Evolutionary conservation across 2,797 vertebrate genomes (phyloP).

Genomic region (Danio aesculapii): DNA sequence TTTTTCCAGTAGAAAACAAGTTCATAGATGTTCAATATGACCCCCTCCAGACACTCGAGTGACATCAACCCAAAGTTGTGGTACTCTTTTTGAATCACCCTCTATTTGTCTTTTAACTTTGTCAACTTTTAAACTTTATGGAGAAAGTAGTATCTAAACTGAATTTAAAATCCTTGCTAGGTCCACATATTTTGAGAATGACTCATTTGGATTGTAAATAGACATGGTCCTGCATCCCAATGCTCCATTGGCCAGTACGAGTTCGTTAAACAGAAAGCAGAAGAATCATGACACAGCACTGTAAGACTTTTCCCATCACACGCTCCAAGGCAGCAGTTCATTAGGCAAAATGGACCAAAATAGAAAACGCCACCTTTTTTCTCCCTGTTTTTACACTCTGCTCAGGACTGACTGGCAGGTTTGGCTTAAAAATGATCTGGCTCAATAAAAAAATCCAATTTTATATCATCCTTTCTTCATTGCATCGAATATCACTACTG

Average conservation of each 20-base stretch:
- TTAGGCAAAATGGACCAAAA: not conserved
- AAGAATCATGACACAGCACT: not conserved
- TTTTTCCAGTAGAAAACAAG: too few species aligned
- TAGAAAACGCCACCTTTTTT: not conserved
- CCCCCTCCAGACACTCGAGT: too few species aligned
- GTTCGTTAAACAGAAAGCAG: slow-evolving; percentile 10
- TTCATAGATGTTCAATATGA: too few species aligned
- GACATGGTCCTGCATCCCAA: not conserved
- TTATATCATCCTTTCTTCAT: not conserved
- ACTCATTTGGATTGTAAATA: not conserved
- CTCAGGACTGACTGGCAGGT: not conserved
- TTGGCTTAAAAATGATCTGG: not conserved
- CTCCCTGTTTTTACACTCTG: not conserved
- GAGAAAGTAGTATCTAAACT: not conserved
- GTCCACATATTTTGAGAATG: not conserved
- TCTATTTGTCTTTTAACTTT: not conserved
- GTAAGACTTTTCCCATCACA: slow-evolving; percentile 12
- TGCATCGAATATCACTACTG: not conserved
- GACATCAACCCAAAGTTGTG: too few species aligned
- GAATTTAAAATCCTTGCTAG: not conserved
- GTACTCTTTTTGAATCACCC: too few species aligned
- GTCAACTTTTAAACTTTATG: too few species aligned
- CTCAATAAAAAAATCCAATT: slow-evolving; percentile 14
- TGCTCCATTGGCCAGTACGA: not conserved
- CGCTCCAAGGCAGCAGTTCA: not conserved